A percentile compares a stretch with the other conserved stretches of the same genome.
phyloP scores from a whole-genome alignment of 1,140 invertebrate species.

The Caerostris darwini region DNA sequence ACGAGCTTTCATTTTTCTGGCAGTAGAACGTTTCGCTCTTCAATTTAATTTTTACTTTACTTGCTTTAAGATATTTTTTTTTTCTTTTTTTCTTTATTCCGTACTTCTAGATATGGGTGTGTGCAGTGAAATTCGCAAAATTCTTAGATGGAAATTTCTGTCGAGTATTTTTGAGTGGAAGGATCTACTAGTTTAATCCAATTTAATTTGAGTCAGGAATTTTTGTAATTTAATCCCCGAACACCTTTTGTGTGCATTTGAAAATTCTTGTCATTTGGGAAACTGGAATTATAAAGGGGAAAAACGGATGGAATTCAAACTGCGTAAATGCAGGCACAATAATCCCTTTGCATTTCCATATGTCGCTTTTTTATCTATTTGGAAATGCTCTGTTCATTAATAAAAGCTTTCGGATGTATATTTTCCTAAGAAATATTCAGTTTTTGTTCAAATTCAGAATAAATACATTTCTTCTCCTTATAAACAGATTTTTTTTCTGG shows the following conservation, averaged over 20 bases:
- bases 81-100: not conserved
- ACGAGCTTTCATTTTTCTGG: conserved; percentile 36
- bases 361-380: too few relatives aligned
- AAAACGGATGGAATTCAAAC: not conserved
- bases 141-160: conserved; percentile 9
- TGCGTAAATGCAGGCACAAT: not conserved
- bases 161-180: not conserved
- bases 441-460: not conserved
- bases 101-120: not conserved
- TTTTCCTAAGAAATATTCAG: not conserved
- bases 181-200: not conserved
- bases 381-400: not conserved
- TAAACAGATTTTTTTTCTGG: too few relatives aligned
- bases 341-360: not conserved
- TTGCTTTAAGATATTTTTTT: too few relatives aligned
- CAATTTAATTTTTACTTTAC: conserved; percentile 72
- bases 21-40: conserved; percentile 11
- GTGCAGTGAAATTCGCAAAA: not conserved
- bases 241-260: not conserved
- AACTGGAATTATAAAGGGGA: not conserved
- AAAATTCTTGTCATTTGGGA: conserved; percentile 1
- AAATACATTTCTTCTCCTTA: not conserved
- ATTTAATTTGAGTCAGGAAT: conserved; percentile 70
- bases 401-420: not conserved
- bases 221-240: conserved; percentile 62